These are phyloP conservation scores for Lytechinus variegatus DNA, from an alignment of 35 echinoderm and acorn worm genomes.

Conservation along the genomic window DNA sequence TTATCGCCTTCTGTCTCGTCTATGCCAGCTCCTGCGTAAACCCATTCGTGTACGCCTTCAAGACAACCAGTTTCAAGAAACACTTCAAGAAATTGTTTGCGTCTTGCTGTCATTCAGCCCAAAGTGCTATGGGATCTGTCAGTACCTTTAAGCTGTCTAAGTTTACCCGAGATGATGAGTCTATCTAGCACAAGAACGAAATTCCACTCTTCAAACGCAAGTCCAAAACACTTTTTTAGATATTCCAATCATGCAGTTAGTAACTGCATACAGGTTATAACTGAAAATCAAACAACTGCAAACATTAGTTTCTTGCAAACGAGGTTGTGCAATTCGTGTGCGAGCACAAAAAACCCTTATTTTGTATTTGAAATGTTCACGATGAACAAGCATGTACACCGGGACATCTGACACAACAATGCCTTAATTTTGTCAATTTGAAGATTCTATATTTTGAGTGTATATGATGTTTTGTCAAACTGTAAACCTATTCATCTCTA, in stretches of 20 bases:
- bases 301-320: background rate
- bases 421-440: background rate
- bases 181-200: background rate
- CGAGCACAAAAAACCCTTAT: background rate
- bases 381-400: background rate
- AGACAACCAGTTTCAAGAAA: conserved; percentile 76
- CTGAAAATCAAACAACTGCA: background rate
- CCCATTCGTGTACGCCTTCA: conserved; percentile 84
- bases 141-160: conserved; percentile 56
- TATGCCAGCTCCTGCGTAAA: conserved; percentile 75
- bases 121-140: conserved; percentile 57
- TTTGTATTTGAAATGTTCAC: background rate
- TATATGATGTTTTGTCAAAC: background rate
- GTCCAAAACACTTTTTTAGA: background rate
- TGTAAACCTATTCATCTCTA: background rate
- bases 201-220: background rate
- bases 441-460: background rate
- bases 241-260: background rate
- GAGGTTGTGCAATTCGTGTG: background rate
- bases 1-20: conserved; percentile 66
- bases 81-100: conserved; percentile 74
- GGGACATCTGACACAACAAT: background rate
- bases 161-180: conserved; percentile 41
- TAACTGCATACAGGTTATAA: background rate
- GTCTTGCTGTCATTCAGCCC: conserved; percentile 56